Base-by-base conservation (phyloP, 2,888 invertebrate species). In the Aleiodes leptofemur region DNA sequence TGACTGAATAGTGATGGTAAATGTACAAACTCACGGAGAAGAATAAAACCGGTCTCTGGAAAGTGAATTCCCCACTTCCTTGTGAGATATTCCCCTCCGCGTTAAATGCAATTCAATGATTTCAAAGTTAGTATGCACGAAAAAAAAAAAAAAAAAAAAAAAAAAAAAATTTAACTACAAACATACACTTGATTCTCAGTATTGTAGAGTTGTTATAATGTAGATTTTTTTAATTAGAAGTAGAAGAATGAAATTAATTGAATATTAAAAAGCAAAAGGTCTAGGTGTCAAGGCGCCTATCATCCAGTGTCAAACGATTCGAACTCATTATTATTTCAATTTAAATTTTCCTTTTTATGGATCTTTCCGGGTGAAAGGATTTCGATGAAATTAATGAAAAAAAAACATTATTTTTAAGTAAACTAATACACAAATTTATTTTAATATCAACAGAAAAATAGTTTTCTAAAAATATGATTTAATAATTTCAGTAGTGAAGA, bases 251-350 rank as follows among this genome's bases (percentile, higher is more conserved):
- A 29, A 43, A 23, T 11, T 43, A 64, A 23, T 9, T 43, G 64
- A 64, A 64, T 64, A 43, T 64, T 64, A 8, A 64, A 8, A 64
- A 48, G 16, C 43, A 11, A 11, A 23, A 38, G 64, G 64, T 64
- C 64, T 64, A 64, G 43, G 64, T 64, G 64, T 64, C 64, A 64
- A 64, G 64, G 64, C 43, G 8, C 43, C 64, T 43, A 6, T 43
- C 43, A 48, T 43, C 48, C 64, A 64, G 64, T 64, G 64, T 64
- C 43, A 64, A 64, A 48, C 64, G 13, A 64, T 64, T 64, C 64
- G 4, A 64, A 43, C 64, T 64, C 9, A 64, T 64, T 64, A 64
- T 14, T 43, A 11, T 43, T 43, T 43, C 11, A 1, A 8, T 43
- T 9, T 43, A 5, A 23, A 16, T 38, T 61, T 43, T 43, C 11